Percentiles rank a stretch among this genome's conserved stretches.
phyloP scores from a whole-genome alignment of 1,140 invertebrate species.

The Lepidurus couesii region DNA sequence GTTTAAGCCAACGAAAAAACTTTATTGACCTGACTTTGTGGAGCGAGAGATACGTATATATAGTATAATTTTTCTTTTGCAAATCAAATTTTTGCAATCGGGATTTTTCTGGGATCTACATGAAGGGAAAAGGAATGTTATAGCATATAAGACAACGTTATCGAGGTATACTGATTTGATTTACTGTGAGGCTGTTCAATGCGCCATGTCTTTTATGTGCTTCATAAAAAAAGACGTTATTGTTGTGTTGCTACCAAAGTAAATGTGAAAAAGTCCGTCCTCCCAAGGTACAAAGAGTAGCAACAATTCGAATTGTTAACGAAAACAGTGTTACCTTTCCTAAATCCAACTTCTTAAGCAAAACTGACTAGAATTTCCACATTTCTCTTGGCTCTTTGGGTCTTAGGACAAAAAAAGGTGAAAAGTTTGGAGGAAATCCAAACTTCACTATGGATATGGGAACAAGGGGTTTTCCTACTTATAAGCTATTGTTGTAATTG shows the following conservation, averaged over 20 bases:
- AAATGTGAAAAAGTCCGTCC: not conserved
- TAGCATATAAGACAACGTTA: not conserved
- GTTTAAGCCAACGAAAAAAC: not conserved
- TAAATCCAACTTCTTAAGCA: not conserved
- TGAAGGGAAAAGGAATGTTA: not conserved
- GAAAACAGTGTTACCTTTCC: not conserved
- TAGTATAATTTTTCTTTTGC: not conserved
- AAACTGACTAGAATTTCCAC: not conserved
- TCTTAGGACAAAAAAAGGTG: not conserved
- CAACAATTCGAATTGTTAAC: not conserved
- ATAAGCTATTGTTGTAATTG: not conserved
- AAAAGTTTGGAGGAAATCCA: not conserved
- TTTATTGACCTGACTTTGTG: not conserved
- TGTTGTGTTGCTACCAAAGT: slow-evolving; percentile 7
- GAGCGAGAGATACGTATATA: not conserved
- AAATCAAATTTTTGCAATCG: not conserved
- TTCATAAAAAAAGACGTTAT: not conserved
- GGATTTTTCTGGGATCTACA: not conserved
- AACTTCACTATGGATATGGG: slow-evolving; percentile 8
- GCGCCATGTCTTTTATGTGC: slow-evolving; percentile 8
- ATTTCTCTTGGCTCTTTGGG: not conserved
- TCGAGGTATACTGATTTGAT: not conserved
- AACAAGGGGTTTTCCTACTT: slow-evolving; percentile 1
- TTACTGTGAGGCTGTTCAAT: not conserved
- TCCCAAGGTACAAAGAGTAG: slow-evolving; percentile 10